These are phyloP conservation scores for Hydra vulgaris DNA, from an alignment of 30 jellyfish, hydroid and myxozoan species.

Conservation along the genomic window DNA sequence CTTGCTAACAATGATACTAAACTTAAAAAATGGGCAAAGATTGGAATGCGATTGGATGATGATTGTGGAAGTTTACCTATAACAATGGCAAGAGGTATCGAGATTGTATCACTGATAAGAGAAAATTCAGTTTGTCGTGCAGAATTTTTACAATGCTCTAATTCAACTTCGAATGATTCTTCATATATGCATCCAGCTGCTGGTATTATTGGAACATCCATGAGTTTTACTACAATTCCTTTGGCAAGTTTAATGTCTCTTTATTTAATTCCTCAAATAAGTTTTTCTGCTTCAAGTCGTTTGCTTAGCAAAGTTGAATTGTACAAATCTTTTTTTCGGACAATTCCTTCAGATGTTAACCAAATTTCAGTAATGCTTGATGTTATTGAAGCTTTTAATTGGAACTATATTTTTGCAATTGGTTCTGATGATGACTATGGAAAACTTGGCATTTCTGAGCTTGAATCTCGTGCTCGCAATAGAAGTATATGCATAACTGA, in stretches of 20 bases:
- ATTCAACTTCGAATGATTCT: not conserved
- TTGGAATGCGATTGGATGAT: slow-evolving; percentile 72
- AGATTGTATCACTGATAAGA: slow-evolving; percentile 70
- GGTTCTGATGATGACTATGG: slow-evolving; percentile 97
- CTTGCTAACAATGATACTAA: slow-evolving; percentile 15
- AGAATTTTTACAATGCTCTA: slow-evolving; percentile 55
- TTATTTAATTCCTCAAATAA: slow-evolving; percentile 64
- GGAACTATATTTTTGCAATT: slow-evolving; percentile 76
- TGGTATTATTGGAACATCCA: slow-evolving; percentile 74
- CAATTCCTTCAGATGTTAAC: slow-evolving; percentile 84
- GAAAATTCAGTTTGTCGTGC: slow-evolving; percentile 85
- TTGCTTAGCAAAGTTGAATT: slow-evolving; percentile 59
- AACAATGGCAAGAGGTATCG: slow-evolving; percentile 91
- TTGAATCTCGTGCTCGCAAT: slow-evolving; percentile 44
- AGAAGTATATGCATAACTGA: slow-evolving; percentile 62
- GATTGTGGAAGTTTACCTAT: slow-evolving; percentile 59
- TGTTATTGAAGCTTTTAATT: slow-evolving; percentile 49
- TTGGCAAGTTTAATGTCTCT: slow-evolving; percentile 80
- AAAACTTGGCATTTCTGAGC: slow-evolving; percentile 61
- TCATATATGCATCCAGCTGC: slow-evolving; percentile 20
- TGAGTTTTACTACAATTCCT: slow-evolving; percentile 74
- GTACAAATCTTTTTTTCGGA: slow-evolving; percentile 78
- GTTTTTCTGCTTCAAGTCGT: slow-evolving; percentile 87
- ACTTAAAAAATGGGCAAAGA: slow-evolving; percentile 32
- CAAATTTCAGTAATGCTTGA: slow-evolving; percentile 81